Evolutionary conservation across 2,888 invertebrate species (phyloP).

Genomic region (Elegia similella): DNA sequence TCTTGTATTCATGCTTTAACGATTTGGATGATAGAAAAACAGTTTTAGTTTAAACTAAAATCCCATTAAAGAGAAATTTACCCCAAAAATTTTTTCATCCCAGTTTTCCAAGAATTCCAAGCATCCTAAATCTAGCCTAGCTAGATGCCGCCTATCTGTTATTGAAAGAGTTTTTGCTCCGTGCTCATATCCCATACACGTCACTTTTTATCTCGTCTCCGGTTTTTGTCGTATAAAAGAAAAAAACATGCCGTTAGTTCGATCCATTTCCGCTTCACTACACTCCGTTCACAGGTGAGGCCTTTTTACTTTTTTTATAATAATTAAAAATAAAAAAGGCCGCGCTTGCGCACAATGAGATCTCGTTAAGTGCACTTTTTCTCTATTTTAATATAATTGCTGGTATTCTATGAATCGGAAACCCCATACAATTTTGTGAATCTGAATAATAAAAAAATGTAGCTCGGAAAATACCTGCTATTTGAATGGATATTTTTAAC

Average conservation of each 20-base stretch:
- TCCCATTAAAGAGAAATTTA: too few relatives aligned
- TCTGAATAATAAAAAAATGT: slow-evolving; percentile 23
- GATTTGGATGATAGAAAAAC: too few relatives aligned
- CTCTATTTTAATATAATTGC: slow-evolving; percentile 50
- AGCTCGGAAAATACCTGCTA: slow-evolving; percentile 28
- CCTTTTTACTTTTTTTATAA: slow-evolving; percentile 61
- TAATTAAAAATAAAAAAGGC: slow-evolving; percentile 68
- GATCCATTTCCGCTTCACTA: slow-evolving; percentile 76
- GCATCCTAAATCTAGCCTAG: background rate
- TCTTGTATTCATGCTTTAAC: too few relatives aligned
- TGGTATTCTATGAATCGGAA: slow-evolving; percentile 38
- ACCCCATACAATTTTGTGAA: slow-evolving; percentile 23
- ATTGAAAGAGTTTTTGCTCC: slow-evolving; percentile 48
- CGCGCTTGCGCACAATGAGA: slow-evolving; percentile 54
- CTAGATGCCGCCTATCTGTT: slow-evolving; percentile 17
- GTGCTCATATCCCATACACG: slow-evolving; percentile 67
- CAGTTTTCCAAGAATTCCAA: too few relatives aligned
- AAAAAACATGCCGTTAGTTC: slow-evolving; percentile 70
- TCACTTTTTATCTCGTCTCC: slow-evolving; percentile 66
- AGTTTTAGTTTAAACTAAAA: too few relatives aligned
- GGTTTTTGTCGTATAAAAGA: slow-evolving; percentile 66
- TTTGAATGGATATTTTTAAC: slow-evolving; percentile 38
- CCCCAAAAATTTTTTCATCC: too few relatives aligned
- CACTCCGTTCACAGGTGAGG: slow-evolving; percentile 73
- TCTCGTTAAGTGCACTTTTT: slow-evolving; percentile 64